Evolutionary conservation across 2,888 invertebrate species (phyloP), one percentile per base, ranked within the genome.

Genomic region (Tanytarsus gracilentus): DNA sequence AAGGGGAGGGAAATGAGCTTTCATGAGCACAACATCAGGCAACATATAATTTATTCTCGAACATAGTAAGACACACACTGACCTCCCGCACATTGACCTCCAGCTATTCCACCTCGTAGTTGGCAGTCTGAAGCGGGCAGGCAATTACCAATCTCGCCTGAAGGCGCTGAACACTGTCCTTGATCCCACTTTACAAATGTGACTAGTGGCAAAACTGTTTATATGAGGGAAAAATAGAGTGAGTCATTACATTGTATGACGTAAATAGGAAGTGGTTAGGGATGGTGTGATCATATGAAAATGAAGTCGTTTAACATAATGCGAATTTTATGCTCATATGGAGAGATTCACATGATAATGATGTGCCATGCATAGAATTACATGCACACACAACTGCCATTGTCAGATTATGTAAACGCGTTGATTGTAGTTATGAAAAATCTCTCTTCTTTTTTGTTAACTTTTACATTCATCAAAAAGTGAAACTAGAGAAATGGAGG

Each of bases 71-170:
- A 33, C 3, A 33, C 33, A 33, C 8, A 30, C 33, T 29, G 29
- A 48, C 58, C 58, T 3, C 69, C 84, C 1, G 90, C 91, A 69
- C 91, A 92, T 61, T 84, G 78, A 2, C 90, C 90, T 63, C 83
- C 85, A 2, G 84, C 79, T 0, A 83, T 79, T 2, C 91, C 91
- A 1, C 86, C 85, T 39, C 84, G 76, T 27, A 80, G 74, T 0
- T 78, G 69, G 68, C 92, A 93, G 70, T 92, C 88, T 21, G 79
- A 69, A 69, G 69, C 63, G 1, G 86, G 80, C 68, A 89, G 77
- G 67, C 92, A 92, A 8, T 86, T 88, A 11, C 92, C 92, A 66
- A 84, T 84, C 69, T 90, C 88, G 0, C 89, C 89, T 0, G 84
- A 83, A 0, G 83, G 78, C 7, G 86, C 85, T 3, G 79, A 76